Base-by-base conservation (phyloP, 2,113 vertebrate genomes). In the Casuarius casuarius region DNA sequence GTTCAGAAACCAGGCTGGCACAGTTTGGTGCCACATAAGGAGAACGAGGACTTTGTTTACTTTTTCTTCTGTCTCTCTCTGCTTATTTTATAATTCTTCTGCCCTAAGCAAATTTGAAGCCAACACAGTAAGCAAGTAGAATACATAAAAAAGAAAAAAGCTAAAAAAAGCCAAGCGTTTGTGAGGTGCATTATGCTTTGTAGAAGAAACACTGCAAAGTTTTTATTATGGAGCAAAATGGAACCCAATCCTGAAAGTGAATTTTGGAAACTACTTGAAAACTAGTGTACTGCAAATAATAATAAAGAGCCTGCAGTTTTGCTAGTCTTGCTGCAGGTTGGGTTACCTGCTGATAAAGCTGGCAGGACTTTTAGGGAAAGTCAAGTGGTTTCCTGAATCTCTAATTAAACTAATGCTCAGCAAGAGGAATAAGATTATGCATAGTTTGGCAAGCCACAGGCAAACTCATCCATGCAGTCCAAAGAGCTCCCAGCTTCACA, bases 1-100 rank as follows among this genome's bases (percentile, higher is more conserved):
- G 25, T 80, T 90, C 38, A 92, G 89, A 95, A 96, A 54, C 82
- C 74, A 94, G 68, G 68, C 68, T 93, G 73, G 75, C 89, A 90
- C 78, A 90, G 91, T 77, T 17, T 46, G 56, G 59, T 80, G 42
- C 84, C 62, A 76, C 75, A 12, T n/a, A 56, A 85, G 49, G 83
- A 87, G 95, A 96, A 73, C 77, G 96, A 76, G 90, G 62, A 84
- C 67, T 82, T 61, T 15, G 38, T 89, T 92, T 84, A 48, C 52
- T 89, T 87, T 84, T 87, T 54, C 59, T 74, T 91, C 92, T 80
- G 40, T 71, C 51, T 49, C 42, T 76, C 84, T 72, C 66, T 79
- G 49, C 74, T 95, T 88, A 93, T 92, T 95, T 94, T 91, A 63
- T 59, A 87, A 48, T 75, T 82, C 48, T 75, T 75, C 72, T 84